Evolutionary conservation across 2,113 vertebrate species (phyloP).

Genomic region (Pitta sordida): DNA sequence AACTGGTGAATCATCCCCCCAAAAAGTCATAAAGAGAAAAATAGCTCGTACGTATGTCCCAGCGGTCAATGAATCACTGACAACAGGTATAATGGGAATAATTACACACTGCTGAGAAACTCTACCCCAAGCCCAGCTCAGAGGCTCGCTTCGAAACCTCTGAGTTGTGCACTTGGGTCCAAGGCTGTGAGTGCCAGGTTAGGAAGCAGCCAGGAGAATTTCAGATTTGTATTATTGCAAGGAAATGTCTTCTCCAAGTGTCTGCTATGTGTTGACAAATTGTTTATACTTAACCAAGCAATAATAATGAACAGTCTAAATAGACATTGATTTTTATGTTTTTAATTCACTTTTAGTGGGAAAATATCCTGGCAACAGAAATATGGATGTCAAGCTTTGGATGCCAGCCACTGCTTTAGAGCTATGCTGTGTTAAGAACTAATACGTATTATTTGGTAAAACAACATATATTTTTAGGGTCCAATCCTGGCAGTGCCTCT

Average conservation of each 20-base stretch:
- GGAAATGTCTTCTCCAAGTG: slow-evolving; percentile 20
- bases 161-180: background rate
- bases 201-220: slow-evolving; percentile 23
- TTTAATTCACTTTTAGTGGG: slow-evolving; percentile 53
- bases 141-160: slow-evolving; percentile 50
- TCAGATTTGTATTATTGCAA: background rate
- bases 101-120: slow-evolving; percentile 65
- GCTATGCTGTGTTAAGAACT: slow-evolving; percentile 21
- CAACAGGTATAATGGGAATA: slow-evolving; percentile 73
- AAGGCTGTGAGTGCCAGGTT: background rate
- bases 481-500: slow-evolving; percentile 24
- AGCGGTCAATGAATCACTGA: slow-evolving; percentile 69
- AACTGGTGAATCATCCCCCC: slow-evolving; percentile 68
- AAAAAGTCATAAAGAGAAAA: slow-evolving; percentile 69
- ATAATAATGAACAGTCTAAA: slow-evolving; percentile 55
- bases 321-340: slow-evolving; percentile 53
- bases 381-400: slow-evolving; percentile 14
- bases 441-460: slow-evolving; percentile 30
- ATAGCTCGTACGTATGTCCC: slow-evolving; percentile 57
- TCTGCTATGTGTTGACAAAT: slow-evolving; percentile 60
- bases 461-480: slow-evolving; percentile 19
- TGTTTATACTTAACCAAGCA: slow-evolving; percentile 59
- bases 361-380: slow-evolving; percentile 53
- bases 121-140: slow-evolving; percentile 43
- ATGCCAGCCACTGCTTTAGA: slow-evolving; percentile 21